Evolutionary conservation across 2,113 vertebrate genomes (phyloP).

Genomic region (Apteryx mantelli): DNA sequence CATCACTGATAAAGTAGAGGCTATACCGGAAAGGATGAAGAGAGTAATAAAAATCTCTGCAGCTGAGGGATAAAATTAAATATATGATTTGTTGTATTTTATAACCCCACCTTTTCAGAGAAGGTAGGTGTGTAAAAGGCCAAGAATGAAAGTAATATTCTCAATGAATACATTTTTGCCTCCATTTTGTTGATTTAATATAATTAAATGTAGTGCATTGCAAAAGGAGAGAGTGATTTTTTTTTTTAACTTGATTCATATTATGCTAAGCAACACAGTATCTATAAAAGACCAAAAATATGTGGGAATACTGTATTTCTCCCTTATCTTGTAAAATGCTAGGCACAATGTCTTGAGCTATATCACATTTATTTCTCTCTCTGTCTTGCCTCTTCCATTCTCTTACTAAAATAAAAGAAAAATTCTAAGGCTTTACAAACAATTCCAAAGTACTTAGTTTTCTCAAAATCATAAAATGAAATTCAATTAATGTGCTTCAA

Average conservation of each 20-base stretch:
- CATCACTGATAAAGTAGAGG: neutral
- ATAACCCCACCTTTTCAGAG: neutral
- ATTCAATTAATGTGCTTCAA: neutral
- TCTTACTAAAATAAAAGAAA: neutral
- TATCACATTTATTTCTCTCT: neutral
- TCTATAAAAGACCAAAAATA: neutral
- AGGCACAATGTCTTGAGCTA: neutral
- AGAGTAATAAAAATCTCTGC: neutral
- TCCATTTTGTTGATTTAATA: neutral
- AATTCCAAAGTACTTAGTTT: neutral
- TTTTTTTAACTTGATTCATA: neutral
- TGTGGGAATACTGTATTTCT: neutral
- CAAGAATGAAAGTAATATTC: neutral
- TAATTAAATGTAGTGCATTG: neutral
- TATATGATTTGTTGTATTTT: neutral
- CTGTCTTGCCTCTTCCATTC: neutral
- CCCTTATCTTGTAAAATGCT: neutral
- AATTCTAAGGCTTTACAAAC: fast-evolving
- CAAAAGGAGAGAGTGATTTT: neutral
- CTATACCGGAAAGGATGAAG: neutral
- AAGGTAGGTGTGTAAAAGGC: neutral
- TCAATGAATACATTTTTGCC: neutral
- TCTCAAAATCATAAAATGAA: neutral
- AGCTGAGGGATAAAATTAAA: neutral
- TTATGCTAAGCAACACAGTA: neutral